phyloP scores from a whole-genome alignment of 2,113 vertebrate genomes.

The Gymnarchus niloticus region DNA sequence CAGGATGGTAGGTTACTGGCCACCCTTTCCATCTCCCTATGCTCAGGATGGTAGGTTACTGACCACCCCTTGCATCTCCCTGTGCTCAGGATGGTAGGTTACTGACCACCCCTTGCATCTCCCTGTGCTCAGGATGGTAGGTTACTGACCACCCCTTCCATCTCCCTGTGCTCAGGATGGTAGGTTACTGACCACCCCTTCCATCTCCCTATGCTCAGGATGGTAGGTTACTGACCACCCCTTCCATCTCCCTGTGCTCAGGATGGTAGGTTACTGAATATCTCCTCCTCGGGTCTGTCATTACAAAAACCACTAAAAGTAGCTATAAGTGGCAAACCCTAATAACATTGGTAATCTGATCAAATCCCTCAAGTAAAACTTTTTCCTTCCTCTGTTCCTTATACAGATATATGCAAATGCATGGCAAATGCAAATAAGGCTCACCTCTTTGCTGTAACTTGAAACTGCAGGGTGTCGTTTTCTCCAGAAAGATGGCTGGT shows the following conservation, averaged over 20 bases:
- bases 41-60: background rate
- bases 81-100: background rate
- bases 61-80: background rate
- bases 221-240: background rate
- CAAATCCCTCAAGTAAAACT: background rate
- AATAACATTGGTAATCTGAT: background rate
- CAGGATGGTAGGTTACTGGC: background rate
- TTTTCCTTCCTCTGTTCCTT: too few species aligned
- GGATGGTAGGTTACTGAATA: background rate
- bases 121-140: background rate
- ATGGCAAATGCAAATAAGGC: slow-evolving; percentile 7
- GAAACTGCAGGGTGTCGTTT: slow-evolving; percentile 78
- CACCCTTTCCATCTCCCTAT: background rate
- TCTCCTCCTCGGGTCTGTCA: background rate
- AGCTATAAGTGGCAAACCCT: background rate
- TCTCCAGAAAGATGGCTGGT: slow-evolving; percentile 86
- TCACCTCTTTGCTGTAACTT: slow-evolving; percentile 85
- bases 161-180: background rate
- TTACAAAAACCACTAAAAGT: background rate
- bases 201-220: background rate
- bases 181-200: background rate
- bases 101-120: background rate
- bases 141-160: too few species aligned
- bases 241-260: background rate
- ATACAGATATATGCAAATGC: too few species aligned